Evolutionary conservation across 2,797 vertebrate species (phyloP).

Genomic region (Mus minutoides): DNA sequence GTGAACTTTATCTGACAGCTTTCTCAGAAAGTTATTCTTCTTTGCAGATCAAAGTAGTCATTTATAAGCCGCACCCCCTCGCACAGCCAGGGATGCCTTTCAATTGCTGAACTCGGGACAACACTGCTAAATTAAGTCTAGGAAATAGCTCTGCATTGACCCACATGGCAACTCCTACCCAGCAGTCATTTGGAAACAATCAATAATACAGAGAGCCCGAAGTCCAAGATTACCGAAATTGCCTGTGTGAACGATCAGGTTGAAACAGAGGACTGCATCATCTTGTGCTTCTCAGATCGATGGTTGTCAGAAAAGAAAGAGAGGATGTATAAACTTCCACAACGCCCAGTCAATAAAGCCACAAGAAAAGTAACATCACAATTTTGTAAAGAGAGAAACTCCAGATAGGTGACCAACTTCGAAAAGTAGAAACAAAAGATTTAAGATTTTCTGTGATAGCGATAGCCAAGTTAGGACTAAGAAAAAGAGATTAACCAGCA

Average conservation of each 20-base stretch:
- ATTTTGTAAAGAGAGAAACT: constrained; percentile 46
- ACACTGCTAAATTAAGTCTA: constrained; percentile 68
- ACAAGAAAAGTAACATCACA: constrained; percentile 43
- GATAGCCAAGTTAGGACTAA: neutral
- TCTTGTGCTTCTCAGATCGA: constrained; percentile 64
- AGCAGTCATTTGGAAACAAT: constrained; percentile 73
- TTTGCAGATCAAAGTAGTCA: constrained; percentile 41
- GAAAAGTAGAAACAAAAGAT: constrained; percentile 25
- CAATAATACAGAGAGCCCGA: constrained; percentile 53
- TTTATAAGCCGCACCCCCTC: constrained; percentile 9
- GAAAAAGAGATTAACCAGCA: constrained; percentile 64
- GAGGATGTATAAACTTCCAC: constrained; percentile 70
- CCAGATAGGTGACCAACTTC: constrained; percentile 7
- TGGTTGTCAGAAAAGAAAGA: constrained; percentile 31
- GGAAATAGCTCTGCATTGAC: constrained; percentile 70
- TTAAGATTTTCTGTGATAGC: constrained; percentile 38
- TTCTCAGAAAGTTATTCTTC: neutral
- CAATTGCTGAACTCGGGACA: constrained; percentile 49
- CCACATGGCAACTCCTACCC: constrained; percentile 56
- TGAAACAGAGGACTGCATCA: constrained; percentile 54
- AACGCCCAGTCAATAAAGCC: constrained; percentile 62
- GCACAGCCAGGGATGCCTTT: constrained; percentile 28
- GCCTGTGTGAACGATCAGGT: constrained; percentile 52
- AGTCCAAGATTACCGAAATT: constrained; percentile 72
- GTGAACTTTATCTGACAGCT: constrained; percentile 34